Evolutionary conservation across 2,888 invertebrate genomes (phyloP), one percentile per base, ranked within the genome.

Genomic region (Drosophila stalkeri): DNA sequence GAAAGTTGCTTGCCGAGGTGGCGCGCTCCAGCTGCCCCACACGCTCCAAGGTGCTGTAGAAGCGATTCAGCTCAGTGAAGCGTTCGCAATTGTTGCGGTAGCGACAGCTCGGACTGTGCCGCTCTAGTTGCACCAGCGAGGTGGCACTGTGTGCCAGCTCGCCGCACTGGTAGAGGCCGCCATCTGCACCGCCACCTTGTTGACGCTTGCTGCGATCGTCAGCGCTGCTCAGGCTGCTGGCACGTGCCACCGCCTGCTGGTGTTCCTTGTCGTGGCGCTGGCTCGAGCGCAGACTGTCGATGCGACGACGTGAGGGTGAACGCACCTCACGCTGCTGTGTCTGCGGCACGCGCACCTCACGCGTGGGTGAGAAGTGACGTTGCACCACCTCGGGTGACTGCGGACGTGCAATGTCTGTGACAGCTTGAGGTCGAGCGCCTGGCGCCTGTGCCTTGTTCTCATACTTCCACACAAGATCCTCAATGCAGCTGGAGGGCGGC

Each of bases 21-120:
- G 96, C 95, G 79, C 95, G 95, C 93, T 98, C 98, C 65, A 98
- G 92, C 86, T 97, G 95, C 0, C 96, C 96, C 56, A 98, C 96
- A 83, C 97, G 95, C 92, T 98, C 98, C 72, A 98, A 94, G 78
- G 96, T 97, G 39, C 95, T 94, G 91, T 98, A 98, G 91, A 98
- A 97, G 64, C 96, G 95, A 90, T 97, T 97, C 1, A 98, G 94
- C 82, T 98, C 97, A 57, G 96, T 95, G 92, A 98, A 98, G 72
- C 96, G 94, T 66, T 96, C 96, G 0, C 97, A 97, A 27, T 92
- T 91, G 91, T 95, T 96, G 60, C 94, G 94, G 79, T 92, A 92
- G 2, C 90, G 89, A 47, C 93, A 93, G 39, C 88, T 90, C 1
- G 92, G 91, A 61, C 91, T 91, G 70, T 93, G 92, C 5, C 92